Base-by-base conservation (phyloP, 1,140 invertebrate genomes). In the Scaptodrosophila lebanonensis region DNA sequence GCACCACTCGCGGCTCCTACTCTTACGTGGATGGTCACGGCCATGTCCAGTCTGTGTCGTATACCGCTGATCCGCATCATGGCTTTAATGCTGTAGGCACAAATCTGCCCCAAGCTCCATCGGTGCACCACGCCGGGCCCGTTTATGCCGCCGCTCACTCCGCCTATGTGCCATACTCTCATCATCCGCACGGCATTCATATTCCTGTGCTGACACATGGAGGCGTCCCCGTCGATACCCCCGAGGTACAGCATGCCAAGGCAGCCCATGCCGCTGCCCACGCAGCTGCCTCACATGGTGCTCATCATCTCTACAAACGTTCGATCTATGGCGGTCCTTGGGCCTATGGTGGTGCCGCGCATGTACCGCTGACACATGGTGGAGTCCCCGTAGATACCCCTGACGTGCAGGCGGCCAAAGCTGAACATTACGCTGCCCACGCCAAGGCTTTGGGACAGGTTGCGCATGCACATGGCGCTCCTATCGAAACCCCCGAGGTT, bases 1-100 rank as follows among this genome's bases (percentile, higher is more conserved):
- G 92, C 3, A 89, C 91, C 18, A 92, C 91, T 3, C 89, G 89
- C 18, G 92, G 92, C 20, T 90, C 90, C 30, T 93, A 93, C 82
- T 91, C 91, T 47, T 93, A 93, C 70, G 88, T 93, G 13, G 93
- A 94, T 73, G 89, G 90, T 6, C 89, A 93, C 73, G 92, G 92
- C 1, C 83, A 91, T 16, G 66, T 92, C 2, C 92, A 93, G 79
- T 90, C 89, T 16, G 91, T 92, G 12, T 88, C 89, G 47, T 93
- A 93, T 77, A 88, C 92, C 17, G 89, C 92, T 25, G 91, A 93
- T 88, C 88, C 89, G 3, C 87, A 88, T 29, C 88, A 91, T 66
- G 92, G 92, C 44, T 93, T 93, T 86, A 88, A 92, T 67, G 90
- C 90, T 8, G 83, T 90, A 13, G 92, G 90, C 18, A 91, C 91